Percentiles rank a stretch among this genome's conserved stretches.
Conservation (phyloP, 2,797 vertebrate species). For the Danio kyathit region DNA sequence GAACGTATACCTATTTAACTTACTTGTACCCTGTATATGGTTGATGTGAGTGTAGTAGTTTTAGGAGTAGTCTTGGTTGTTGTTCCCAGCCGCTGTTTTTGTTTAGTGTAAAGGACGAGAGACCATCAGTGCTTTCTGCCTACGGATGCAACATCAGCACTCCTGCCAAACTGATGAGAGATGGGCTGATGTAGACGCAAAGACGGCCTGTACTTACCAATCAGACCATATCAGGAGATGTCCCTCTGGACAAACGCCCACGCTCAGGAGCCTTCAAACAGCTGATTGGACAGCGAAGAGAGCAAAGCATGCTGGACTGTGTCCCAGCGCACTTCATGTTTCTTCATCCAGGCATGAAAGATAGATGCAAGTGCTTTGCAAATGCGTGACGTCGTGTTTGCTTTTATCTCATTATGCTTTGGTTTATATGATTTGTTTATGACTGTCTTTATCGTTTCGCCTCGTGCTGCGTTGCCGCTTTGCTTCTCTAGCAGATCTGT, state of each 20-base stretch:
- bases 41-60: too few relatives aligned
- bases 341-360: slow-evolving; percentile 15
- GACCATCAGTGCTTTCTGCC: slow-evolving; percentile 39
- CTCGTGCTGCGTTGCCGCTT: neutral
- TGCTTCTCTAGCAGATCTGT: neutral
- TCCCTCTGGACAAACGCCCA: slow-evolving; percentile 22
- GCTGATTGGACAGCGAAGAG: slow-evolving; percentile 3
- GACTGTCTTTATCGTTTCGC: neutral
- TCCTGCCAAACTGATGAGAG: slow-evolving; percentile 58
- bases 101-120: slow-evolving; percentile 38
- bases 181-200: slow-evolving; percentile 57
- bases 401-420: neutral
- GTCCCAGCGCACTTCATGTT: slow-evolving; percentile 4
- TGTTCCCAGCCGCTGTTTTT: slow-evolving; percentile 21
- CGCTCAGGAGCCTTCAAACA: slow-evolving; percentile 4
- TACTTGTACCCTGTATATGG: too few relatives aligned
- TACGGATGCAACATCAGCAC: slow-evolving; percentile 49
- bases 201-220: slow-evolving; percentile 43
- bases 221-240: slow-evolving; percentile 49
- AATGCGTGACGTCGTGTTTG: neutral
- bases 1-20: too few relatives aligned
- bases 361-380: neutral
- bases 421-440: neutral
- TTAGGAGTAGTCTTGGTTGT: neutral
- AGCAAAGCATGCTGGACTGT: slow-evolving; percentile 7